phyloP scores from a whole-genome alignment of 1,140 invertebrate genomes.

The Megalopta genalis region DNA sequence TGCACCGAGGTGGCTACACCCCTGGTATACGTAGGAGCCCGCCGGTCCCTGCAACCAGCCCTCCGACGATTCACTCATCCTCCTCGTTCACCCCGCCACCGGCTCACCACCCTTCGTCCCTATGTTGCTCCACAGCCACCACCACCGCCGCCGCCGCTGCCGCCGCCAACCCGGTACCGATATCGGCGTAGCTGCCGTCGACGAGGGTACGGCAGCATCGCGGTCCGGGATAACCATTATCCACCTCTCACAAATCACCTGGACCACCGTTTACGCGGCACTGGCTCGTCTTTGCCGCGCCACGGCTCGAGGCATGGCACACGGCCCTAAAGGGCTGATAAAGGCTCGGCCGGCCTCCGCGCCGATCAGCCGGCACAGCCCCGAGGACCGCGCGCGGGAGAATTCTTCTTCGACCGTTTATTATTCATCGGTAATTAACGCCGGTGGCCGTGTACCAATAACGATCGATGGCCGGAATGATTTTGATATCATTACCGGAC shows the following conservation, averaged over 20 bases:
- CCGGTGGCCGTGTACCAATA: neutral
- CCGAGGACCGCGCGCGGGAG: too few relatives aligned
- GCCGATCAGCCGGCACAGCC: too few relatives aligned
- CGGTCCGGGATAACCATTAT: constrained; percentile 72
- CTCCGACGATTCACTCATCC: constrained; percentile 59
- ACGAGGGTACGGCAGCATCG: constrained; percentile 57
- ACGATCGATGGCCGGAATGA: neutral
- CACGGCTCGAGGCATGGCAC: constrained; percentile 18
- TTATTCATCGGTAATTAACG: constrained; percentile 30
- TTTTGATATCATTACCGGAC: constrained; percentile 1
- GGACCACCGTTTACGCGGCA: constrained; percentile 67
- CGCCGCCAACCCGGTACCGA: constrained; percentile 35
- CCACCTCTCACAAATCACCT: constrained; percentile 77
- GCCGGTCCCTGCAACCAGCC: constrained; percentile 59
- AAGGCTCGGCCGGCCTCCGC: neutral
- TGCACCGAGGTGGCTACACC: constrained; percentile 72
- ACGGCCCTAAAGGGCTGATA: neutral
- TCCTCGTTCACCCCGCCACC: neutral
- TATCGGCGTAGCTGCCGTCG: constrained; percentile 35
- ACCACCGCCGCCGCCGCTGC: constrained; percentile 30
- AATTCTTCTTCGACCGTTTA: neutral
- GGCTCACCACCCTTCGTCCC: neutral
- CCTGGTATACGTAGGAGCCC: constrained; percentile 64
- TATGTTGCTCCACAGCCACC: constrained; percentile 20
- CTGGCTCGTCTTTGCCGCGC: constrained; percentile 45